A percentile compares a stretch with the other conserved stretches of the same genome.
Conservation (phyloP, 2,888 invertebrate species). For the Meteorus cinctellus region DNA sequence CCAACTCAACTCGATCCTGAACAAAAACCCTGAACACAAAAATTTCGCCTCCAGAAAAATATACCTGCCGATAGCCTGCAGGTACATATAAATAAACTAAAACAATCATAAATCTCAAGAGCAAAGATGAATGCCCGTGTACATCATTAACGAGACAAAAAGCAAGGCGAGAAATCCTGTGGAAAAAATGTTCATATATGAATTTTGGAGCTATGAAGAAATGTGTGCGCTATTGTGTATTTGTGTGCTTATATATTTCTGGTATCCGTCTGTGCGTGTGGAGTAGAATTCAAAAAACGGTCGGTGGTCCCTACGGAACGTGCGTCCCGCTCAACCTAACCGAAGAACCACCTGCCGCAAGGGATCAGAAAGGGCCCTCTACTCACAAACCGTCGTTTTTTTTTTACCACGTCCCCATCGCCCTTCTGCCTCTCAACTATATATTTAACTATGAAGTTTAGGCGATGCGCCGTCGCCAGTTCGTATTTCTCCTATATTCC, state of each 20-base stretch:
- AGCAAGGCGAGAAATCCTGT: not conserved
- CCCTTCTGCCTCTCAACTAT: conserved; percentile 21
- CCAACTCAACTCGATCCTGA: too few species aligned
- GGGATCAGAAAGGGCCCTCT: conserved; percentile 58
- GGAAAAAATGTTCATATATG: not conserved
- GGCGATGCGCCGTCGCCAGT: conserved; percentile 31
- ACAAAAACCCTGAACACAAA: not conserved
- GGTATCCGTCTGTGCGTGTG: conserved; percentile 17
- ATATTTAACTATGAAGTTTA: conserved; percentile 6
- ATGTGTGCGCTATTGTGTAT: not conserved
- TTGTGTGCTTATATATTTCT: not conserved
- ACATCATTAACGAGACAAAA: not conserved
- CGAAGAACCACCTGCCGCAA: conserved; percentile 71
- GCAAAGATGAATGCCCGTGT: not conserved
- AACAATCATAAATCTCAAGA: not conserved
- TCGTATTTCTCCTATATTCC: conserved; percentile 39
- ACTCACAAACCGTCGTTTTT: conserved; percentile 54
- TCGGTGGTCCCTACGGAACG: conserved; percentile 63
- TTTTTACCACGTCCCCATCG: conserved; percentile 23
- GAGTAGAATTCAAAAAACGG: conserved; percentile 56
- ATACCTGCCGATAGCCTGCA: not conserved
- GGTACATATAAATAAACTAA: not conserved
- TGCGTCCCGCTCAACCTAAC: conserved; percentile 59
- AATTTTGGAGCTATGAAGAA: conserved; percentile 9
- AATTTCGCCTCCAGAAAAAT: not conserved